phyloP scores from a whole-genome alignment of 2,888 invertebrate species.

The Nomada fucata region DNA sequence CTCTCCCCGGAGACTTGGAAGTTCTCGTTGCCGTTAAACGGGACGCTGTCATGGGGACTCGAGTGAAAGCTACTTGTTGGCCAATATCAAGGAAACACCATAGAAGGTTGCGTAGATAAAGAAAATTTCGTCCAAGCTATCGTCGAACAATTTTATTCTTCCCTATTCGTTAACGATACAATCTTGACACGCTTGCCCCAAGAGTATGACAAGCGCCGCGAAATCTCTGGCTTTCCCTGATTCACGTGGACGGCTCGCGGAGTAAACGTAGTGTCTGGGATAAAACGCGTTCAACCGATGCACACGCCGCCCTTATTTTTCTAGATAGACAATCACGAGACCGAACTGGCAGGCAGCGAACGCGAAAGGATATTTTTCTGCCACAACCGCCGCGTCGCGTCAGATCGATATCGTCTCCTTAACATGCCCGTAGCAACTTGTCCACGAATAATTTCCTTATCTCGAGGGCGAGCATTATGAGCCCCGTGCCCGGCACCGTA shows the following conservation, averaged over 20 bases:
- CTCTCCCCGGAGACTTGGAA: slow-evolving; percentile 75
- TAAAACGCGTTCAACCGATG: slow-evolving; percentile 33
- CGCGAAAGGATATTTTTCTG: slow-evolving; percentile 47
- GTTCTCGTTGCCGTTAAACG: slow-evolving; percentile 70
- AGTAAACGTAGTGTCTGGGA: slow-evolving; percentile 1
- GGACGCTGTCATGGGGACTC: slow-evolving; percentile 60
- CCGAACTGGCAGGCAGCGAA: slow-evolving; percentile 19
- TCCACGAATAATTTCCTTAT: slow-evolving; percentile 61
- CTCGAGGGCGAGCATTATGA: slow-evolving; percentile 52
- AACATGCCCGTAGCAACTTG: slow-evolving; percentile 57
- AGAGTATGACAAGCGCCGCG: not conserved
- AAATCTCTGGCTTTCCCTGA: slow-evolving; percentile 12
- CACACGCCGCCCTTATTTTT: slow-evolving; percentile 29
- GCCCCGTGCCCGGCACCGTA: slow-evolving; percentile 49
- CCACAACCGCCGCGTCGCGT: slow-evolving; percentile 19
- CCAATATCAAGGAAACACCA: slow-evolving; percentile 54
- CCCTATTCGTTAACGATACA: too few species aligned
- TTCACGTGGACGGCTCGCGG: slow-evolving; percentile 12
- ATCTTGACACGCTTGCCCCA: not conserved
- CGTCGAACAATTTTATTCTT: not conserved
- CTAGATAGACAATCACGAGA: slow-evolving; percentile 50
- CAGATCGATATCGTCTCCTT: slow-evolving; percentile 55
- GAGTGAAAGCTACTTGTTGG: slow-evolving; percentile 69
- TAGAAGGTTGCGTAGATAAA: slow-evolving; percentile 7
- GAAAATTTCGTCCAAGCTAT: slow-evolving; percentile 4